Evolutionary conservation across 2,888 invertebrate species (phyloP).

Genomic region (Tipula unca): DNA sequence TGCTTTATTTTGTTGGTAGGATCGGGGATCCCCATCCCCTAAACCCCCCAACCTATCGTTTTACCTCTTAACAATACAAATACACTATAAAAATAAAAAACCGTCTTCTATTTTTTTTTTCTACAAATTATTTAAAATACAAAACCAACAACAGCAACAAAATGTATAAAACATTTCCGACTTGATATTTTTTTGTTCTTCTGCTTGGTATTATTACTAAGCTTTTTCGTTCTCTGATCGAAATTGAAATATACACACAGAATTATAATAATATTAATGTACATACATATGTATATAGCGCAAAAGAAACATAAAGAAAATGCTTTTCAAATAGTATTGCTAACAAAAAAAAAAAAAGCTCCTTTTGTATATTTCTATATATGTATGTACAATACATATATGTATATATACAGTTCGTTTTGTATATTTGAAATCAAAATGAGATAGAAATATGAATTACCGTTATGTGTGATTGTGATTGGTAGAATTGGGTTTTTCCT

Average conservation of each 20-base stretch:
- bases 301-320: not conserved
- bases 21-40: not conserved
- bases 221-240: not conserved
- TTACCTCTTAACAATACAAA: not conserved
- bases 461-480: constrained; percentile 14
- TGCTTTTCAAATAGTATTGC: constrained; percentile 4
- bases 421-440: not conserved
- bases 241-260: constrained; percentile 14
- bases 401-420: not conserved
- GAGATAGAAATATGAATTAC: constrained; percentile 14
- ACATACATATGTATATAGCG: not conserved
- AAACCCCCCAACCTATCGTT: not conserved
- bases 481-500: constrained; percentile 14
- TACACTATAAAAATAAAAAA: not conserved
- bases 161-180: not conserved
- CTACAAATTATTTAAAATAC: not conserved
- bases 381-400: not conserved
- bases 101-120: not conserved
- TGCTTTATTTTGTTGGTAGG: not conserved
- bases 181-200: not conserved
- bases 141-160: not conserved
- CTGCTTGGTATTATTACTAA: not conserved
- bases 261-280: not conserved
- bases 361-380: not conserved
- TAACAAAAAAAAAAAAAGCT: not conserved